A percentile compares a stretch with the other conserved stretches of the same genome.
phyloP scores from a whole-genome alignment of 2,888 invertebrate species.

The Buathra laborator region DNA sequence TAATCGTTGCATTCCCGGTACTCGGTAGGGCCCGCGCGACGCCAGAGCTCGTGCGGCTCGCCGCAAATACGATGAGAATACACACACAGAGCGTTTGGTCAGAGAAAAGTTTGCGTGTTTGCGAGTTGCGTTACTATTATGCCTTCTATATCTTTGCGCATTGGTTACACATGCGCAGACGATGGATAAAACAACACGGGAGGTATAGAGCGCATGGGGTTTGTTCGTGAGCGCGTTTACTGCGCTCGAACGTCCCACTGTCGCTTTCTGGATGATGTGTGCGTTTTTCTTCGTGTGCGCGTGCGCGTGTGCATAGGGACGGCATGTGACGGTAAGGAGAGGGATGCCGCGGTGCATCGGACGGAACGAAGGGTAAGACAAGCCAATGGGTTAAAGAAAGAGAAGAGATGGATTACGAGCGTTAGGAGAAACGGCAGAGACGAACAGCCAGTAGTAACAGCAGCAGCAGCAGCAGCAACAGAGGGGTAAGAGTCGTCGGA shows the following conservation, averaged over 20 bases:
- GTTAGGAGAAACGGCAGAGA: constrained; percentile 44
- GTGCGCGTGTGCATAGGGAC: constrained; percentile 27
- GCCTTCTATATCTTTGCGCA: neutral
- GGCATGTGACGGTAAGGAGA: constrained; percentile 17
- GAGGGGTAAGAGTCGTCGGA: constrained; percentile 51
- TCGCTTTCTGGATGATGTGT: constrained; percentile 38
- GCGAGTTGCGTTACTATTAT: constrained; percentile 6
- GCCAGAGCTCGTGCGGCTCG: constrained; percentile 64
- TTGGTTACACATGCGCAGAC: constrained; percentile 30
- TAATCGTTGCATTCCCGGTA: constrained; percentile 78
- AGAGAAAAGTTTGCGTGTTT: constrained; percentile 26
- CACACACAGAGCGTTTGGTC: constrained; percentile 21
- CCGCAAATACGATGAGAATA: constrained; percentile 43
- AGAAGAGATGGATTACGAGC: constrained; percentile 56
- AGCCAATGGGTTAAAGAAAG: constrained; percentile 1
- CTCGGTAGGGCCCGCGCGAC: constrained; percentile 68
- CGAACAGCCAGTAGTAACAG: neutral
- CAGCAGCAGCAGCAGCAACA: constrained; percentile 16
- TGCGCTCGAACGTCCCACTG: constrained; percentile 31
- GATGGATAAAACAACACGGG: constrained; percentile 46
- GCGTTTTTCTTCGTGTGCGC: neutral
- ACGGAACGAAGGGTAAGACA: constrained; percentile 20
- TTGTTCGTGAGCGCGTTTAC: constrained; percentile 53
- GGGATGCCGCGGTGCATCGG: constrained; percentile 57
- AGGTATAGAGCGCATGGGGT: constrained; percentile 4